Evolutionary conservation across 2,113 vertebrate species (phyloP).

Genomic region (Nycticryphes semicollaris): DNA sequence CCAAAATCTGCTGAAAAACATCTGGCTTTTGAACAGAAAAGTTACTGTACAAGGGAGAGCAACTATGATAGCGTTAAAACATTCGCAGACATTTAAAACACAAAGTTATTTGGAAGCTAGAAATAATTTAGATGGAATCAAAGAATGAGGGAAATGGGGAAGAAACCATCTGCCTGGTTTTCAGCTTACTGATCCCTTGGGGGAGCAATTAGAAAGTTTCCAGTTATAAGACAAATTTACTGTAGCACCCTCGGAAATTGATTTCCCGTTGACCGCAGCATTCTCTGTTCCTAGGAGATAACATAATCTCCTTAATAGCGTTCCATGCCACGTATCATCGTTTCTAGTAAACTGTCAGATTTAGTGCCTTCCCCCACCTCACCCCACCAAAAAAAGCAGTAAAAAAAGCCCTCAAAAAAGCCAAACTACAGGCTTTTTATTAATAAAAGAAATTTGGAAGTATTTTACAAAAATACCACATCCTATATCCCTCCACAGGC

Average conservation of each 20-base stretch:
- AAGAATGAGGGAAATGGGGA: background rate
- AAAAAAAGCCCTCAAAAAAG: background rate
- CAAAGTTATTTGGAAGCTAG: background rate
- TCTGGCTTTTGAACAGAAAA: background rate
- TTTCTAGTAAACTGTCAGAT: background rate
- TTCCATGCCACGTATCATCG: background rate
- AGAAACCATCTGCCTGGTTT: background rate
- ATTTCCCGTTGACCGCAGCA: background rate
- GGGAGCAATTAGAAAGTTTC: slow-evolving; percentile 41
- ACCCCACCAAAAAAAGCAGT: background rate
- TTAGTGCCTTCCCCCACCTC: background rate
- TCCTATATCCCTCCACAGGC: background rate
- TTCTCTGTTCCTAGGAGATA: slow-evolving; percentile 45
- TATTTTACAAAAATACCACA: background rate
- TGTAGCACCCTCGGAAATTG: background rate
- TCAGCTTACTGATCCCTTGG: background rate
- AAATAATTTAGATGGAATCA: background rate
- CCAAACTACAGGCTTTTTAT: background rate
- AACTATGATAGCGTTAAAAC: background rate
- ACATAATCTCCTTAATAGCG: slow-evolving; percentile 22
- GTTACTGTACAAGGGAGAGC: background rate
- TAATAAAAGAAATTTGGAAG: background rate
- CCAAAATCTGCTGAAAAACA: background rate
- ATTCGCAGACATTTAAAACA: background rate
- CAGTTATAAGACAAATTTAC: slow-evolving; percentile 22